These are phyloP conservation scores for Mustela lutreola DNA, from an alignment of 2,113 vertebrate genomes.

Conservation along the genomic window DNA sequence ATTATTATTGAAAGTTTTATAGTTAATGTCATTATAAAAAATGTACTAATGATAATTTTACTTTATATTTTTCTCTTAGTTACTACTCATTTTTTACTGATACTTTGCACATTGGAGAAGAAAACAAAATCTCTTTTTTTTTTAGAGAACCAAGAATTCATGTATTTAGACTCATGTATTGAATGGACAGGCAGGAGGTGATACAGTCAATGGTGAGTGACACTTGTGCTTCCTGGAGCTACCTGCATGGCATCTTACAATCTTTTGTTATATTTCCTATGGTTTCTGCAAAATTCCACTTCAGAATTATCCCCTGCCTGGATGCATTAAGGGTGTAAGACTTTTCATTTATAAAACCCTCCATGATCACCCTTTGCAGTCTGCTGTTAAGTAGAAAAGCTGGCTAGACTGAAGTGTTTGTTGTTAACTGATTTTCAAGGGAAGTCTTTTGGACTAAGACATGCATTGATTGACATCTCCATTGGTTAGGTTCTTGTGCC, in stretches of 20 bases:
- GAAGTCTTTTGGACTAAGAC: conserved; percentile 60
- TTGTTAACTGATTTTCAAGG: conserved; percentile 70
- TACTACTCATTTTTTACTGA: conserved; percentile 64
- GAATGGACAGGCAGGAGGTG: conserved; percentile 67
- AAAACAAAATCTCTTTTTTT: conserved; percentile 43
- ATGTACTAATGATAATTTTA: conserved; percentile 52
- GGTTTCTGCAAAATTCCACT: conserved; percentile 77
- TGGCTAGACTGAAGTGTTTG: conserved; percentile 62
- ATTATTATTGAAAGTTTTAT: conserved; percentile 32
- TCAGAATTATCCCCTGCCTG: conserved; percentile 76
- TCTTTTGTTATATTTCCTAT: conserved; percentile 72
- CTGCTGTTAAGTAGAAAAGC: conserved; percentile 67
- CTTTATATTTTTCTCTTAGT: conserved; percentile 58
- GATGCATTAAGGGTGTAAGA: conserved; percentile 61
- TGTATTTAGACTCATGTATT: conserved; percentile 48
- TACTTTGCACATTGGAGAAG: conserved; percentile 54
- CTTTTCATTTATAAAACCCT: conserved; percentile 72
- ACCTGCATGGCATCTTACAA: conserved; percentile 68
- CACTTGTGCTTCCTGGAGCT: conserved; percentile 65
- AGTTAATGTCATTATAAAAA: conserved; percentile 60
- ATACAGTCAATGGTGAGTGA: not conserved
- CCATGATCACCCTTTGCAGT: not conserved
- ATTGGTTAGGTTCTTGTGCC: conserved; percentile 50
- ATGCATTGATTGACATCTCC: not conserved
- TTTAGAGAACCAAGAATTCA: conserved; percentile 41